Evolutionary conservation across 2,113 vertebrate species (phyloP), one percentile per base, ranked within the genome.

Genomic region (Delphinus delphis): DNA sequence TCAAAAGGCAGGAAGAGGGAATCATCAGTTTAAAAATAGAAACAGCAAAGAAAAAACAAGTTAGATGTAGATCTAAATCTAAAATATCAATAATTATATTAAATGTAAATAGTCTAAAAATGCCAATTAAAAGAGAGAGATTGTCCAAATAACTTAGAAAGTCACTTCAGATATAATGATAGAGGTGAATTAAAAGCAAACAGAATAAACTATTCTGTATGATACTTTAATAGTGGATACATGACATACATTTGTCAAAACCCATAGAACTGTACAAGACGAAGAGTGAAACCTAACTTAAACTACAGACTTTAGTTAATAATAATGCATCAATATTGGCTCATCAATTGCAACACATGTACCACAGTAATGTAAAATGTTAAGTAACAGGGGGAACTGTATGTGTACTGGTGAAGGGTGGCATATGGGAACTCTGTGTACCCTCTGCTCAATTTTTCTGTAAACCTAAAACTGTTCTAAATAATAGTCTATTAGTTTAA

Each of bases 181-280:
- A 83, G 15, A 92, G 26, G n/a, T 8, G 70, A 47, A 12, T 85
- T 92, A 88, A 89, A 84, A 88, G 71, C 38, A 96, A 85, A 93
- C 21, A 47, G 20, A 67, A 91, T 91, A 58, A 87, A 87, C 15
- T 90, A 80, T 81, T 74, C 23, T 21, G 2, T 77, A 83, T 50
- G 26, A 38, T 62, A 91, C 58, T 81, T 87, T 74, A 91, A 74
- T 17, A 85, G 25, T 81, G 23, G 58, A 67, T 74, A 94, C 8
- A 60, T 81, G 20, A 80, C 20, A 84, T 17, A 79, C 6, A 85
- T 58, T 38, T 88, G 36, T 31, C 18, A 95, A 88, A 96, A 88
- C 50, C 68, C 23, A 93, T 0, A 76, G 33, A 83, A 88, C 26
- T 88, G 10, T 68, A 50, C 13, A 76, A 60, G 26, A 88, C 76